phyloP scores from a whole-genome alignment of 1,140 invertebrate species.

The Drosophila navojoa region DNA sequence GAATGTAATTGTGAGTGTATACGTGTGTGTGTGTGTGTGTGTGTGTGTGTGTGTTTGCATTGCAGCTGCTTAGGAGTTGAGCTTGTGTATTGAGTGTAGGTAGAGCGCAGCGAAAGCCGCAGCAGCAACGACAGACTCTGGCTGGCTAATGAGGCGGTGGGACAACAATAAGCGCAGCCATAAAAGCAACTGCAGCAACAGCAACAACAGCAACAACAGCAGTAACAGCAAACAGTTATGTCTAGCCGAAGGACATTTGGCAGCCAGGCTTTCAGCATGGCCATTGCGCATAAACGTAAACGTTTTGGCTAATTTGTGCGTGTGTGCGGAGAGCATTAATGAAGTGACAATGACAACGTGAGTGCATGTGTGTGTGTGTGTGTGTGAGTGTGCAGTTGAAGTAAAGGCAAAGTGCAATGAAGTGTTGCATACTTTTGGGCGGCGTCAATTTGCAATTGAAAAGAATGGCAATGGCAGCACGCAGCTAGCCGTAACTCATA shows the following conservation, averaged over 20 bases:
- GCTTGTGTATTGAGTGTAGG: conserved; percentile 48
- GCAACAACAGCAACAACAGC: conserved; percentile 12
- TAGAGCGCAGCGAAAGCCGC: conserved; percentile 26
- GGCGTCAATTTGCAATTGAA: conserved; percentile 56
- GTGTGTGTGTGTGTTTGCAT: conserved; percentile 14
- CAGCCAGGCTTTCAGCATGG: conserved; percentile 50
- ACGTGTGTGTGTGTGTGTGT: conserved; percentile 6
- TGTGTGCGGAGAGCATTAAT: conserved; percentile 42
- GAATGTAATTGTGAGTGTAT: conserved; percentile 9
- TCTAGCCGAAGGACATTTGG: conserved; percentile 42
- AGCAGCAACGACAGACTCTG: conserved; percentile 34
- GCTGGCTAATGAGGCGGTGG: conserved; percentile 44
- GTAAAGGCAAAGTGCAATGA: conserved; percentile 12
- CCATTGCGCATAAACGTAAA: conserved; percentile 39
- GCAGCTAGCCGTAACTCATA: conserved; percentile 27
- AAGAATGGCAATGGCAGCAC: conserved; percentile 27
- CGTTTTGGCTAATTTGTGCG: conserved; percentile 51
- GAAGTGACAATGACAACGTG: conserved; percentile 56
- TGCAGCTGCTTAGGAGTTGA: conserved; percentile 41
- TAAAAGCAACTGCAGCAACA: conserved; percentile 39
- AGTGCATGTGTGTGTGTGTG: conserved; percentile 7
- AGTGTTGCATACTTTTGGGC: conserved; percentile 44
- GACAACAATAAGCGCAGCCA: conserved; percentile 38
- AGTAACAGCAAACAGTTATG: conserved; percentile 15
- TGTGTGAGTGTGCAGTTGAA: background rate